These are phyloP conservation scores for Ceryle rudis DNA, from an alignment of 2,797 vertebrate species.

Conservation along the genomic window DNA sequence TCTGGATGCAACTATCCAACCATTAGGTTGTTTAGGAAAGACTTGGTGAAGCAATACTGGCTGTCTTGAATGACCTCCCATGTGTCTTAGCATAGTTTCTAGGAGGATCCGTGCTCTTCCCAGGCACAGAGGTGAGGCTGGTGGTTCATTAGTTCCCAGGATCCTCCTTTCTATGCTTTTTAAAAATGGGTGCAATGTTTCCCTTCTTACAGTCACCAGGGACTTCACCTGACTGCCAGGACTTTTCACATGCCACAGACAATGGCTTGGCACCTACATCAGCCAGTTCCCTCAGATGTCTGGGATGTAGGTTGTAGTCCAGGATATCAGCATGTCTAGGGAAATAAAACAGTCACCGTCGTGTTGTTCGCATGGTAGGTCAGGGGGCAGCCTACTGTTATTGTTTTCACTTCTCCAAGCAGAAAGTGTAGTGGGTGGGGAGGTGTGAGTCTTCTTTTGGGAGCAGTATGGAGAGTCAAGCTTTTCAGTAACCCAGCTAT, in stretches of 20 bases:
- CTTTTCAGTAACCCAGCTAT: background rate
- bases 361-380: background rate
- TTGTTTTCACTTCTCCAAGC: background rate
- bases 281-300: background rate
- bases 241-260: background rate
- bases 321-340: background rate
- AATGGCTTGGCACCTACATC: background rate
- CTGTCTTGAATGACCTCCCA: background rate
- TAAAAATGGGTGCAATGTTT: background rate
- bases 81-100: too few relatives aligned
- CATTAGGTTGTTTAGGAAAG: background rate
- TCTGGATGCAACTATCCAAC: too few relatives aligned
- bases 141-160: background rate
- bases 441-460: background rate
- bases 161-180: background rate
- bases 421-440: background rate
- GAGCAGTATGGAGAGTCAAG: background rate
- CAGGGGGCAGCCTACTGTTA: background rate
- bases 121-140: background rate
- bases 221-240: background rate
- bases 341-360: background rate
- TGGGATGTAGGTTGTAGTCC: background rate
- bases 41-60: background rate
- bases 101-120: background rate
- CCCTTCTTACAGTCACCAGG: background rate